These are phyloP conservation scores for Bombus picipes DNA, from an alignment of 1,140 invertebrate species.

Conservation along the genomic window DNA sequence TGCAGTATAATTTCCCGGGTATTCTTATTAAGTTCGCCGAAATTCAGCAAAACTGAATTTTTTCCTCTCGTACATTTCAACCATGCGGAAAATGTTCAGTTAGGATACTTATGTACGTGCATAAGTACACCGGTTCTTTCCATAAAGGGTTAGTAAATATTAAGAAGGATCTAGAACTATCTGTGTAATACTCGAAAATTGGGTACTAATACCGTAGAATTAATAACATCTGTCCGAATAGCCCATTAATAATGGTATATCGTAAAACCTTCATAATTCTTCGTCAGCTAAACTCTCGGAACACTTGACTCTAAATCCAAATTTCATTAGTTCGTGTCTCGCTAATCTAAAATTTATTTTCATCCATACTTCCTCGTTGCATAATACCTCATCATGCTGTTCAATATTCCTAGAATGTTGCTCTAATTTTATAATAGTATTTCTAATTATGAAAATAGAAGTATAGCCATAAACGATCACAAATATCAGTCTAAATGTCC, in stretches of 20 bases:
- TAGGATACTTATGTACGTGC: neutral
- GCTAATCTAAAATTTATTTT: neutral
- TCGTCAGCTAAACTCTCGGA: neutral
- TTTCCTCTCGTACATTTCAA: neutral
- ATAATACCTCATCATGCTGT: neutral
- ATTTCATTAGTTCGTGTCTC: neutral
- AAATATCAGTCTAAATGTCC: no score
- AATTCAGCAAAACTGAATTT: neutral
- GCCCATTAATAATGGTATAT: neutral
- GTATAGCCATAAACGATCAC: no score
- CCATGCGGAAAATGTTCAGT: neutral
- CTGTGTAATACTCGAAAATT: neutral
- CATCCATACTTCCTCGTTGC: neutral
- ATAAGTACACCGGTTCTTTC: no score
- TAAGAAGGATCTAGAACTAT: neutral
- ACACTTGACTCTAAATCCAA: neutral
- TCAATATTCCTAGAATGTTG: neutral
- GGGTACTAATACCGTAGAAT: neutral
- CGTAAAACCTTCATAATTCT: neutral
- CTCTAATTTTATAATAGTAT: neutral
- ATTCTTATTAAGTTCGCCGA: constrained; percentile 18
- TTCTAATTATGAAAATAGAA: neutral
- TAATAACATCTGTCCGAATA: neutral
- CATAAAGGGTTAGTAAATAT: neutral
- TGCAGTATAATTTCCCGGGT: constrained; percentile 8